Conservation (phyloP, 2,888 invertebrate genomes). For the Lithophane semibrunnea region DNA sequence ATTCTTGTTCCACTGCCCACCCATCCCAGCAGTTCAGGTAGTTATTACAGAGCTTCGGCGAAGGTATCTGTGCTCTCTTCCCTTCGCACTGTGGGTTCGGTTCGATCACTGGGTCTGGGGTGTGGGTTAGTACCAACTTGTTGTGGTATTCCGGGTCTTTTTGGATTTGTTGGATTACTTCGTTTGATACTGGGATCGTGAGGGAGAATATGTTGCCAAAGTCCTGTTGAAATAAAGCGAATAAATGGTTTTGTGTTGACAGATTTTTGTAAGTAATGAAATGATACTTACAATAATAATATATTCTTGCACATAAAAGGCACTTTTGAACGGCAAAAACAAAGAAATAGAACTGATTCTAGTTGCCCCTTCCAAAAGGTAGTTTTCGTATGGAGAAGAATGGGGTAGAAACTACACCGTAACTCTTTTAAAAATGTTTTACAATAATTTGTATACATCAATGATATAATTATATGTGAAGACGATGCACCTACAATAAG, state of each 20-base stretch:
- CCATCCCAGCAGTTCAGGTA: slow-evolving; percentile 94
- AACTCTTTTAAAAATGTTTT: too few species aligned
- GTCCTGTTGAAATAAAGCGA: slow-evolving; percentile 58
- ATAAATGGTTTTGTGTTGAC: background rate
- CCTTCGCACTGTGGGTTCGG: slow-evolving; percentile 83
- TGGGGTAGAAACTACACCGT: too few species aligned
- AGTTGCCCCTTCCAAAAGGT: too few species aligned
- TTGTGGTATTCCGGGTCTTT: slow-evolving; percentile 83
- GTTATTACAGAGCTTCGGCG: slow-evolving; percentile 90
- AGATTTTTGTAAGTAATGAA: background rate
- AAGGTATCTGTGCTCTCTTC: slow-evolving; percentile 91
- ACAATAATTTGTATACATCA: too few species aligned
- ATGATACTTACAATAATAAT: background rate
- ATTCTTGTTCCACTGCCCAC: slow-evolving; percentile 92
- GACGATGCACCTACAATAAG: too few species aligned
- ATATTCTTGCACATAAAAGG: too few species aligned
- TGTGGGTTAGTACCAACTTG: slow-evolving; percentile 76
- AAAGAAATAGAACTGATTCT: too few species aligned
- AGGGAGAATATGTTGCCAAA: slow-evolving; percentile 77
- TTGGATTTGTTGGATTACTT: slow-evolving; percentile 82
- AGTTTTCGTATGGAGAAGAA: too few species aligned
- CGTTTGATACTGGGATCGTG: slow-evolving; percentile 85
- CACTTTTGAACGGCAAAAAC: too few species aligned
- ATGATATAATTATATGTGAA: too few species aligned
- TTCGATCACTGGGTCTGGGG: slow-evolving; percentile 77